Conservation (phyloP, 2,888 invertebrate genomes). For the Clistopyga incitator region DNA sequence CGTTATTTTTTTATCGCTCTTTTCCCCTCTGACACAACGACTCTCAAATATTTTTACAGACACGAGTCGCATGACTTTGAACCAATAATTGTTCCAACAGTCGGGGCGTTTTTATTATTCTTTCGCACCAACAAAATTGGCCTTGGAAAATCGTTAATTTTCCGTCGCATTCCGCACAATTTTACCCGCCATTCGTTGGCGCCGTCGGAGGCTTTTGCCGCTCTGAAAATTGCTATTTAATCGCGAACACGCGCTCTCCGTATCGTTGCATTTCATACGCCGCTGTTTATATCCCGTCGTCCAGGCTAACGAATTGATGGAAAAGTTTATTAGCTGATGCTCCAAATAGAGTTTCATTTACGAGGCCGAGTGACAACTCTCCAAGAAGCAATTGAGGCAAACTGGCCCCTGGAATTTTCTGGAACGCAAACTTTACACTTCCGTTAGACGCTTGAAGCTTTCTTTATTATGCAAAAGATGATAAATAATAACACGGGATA, state of each 20-base stretch:
- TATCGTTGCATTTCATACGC: background rate
- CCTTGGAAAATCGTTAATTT: slow-evolving; percentile 33
- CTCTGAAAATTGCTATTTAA: slow-evolving; percentile 6
- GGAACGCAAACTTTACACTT: background rate
- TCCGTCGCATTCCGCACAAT: background rate
- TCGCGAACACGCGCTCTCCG: slow-evolving; percentile 23
- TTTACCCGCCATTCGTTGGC: slow-evolving; percentile 5
- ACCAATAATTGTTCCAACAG: background rate
- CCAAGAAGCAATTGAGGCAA: slow-evolving; percentile 21
- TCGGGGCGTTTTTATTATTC: background rate
- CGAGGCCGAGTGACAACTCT: slow-evolving; percentile 4
- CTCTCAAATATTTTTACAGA: background rate
- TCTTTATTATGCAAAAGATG: no score
- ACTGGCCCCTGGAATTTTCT: slow-evolving; percentile 1
- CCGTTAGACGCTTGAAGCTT: no score
- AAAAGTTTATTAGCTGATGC: slow-evolving; percentile 44
- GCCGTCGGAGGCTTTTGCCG: slow-evolving; percentile 12
- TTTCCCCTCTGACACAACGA: background rate
- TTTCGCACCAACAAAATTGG: background rate
- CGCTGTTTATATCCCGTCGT: slow-evolving; percentile 5
- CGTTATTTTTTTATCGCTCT: background rate
- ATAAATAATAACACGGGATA: background rate
- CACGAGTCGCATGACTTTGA: background rate
- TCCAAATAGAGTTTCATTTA: slow-evolving; percentile 18
- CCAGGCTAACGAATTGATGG: slow-evolving; percentile 36